phyloP scores from a whole-genome alignment of 2,888 invertebrate genomes.

The Coelopa pilipes region DNA sequence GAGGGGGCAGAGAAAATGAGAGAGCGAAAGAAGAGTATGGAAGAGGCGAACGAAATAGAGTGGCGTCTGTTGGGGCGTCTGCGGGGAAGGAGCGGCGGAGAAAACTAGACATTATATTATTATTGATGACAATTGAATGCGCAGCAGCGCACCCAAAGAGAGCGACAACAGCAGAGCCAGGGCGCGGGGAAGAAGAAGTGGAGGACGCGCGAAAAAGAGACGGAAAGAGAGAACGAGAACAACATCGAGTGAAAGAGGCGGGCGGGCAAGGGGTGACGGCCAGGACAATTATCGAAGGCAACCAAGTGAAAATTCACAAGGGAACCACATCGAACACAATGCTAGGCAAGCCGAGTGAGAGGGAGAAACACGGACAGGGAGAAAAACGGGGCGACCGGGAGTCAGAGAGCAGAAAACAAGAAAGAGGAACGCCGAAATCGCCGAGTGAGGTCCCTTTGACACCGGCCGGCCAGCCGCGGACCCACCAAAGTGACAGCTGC shows the following conservation, averaged over 20 bases:
- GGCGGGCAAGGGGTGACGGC: constrained; percentile 40
- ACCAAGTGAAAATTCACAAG: constrained; percentile 55
- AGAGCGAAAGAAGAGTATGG: constrained; percentile 25
- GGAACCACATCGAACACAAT: constrained; percentile 32
- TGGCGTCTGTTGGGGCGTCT: background rate
- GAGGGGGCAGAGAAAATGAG: constrained; percentile 37
- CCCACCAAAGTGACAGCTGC: constrained; percentile 31
- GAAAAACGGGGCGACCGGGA: constrained; percentile 40
- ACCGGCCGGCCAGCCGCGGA: constrained; percentile 41
- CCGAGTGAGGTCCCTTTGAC: constrained; percentile 63
- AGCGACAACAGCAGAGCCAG: constrained; percentile 34
- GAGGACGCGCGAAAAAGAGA: background rate
- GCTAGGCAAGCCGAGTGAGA: constrained; percentile 13
- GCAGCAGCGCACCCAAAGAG: constrained; percentile 50
- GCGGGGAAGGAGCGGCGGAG: background rate
- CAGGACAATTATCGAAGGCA: constrained; percentile 63
- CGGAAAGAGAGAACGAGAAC: constrained; percentile 48
- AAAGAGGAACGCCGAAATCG: constrained; percentile 38
- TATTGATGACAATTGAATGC: constrained; percentile 67
- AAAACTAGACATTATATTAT: constrained; percentile 61
- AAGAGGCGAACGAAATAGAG: constrained; percentile 23
- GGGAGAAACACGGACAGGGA: constrained; percentile 15
- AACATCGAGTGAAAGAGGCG: constrained; percentile 44
- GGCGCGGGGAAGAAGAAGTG: background rate
- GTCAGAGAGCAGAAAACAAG: constrained; percentile 40